Evolutionary conservation across 2,797 vertebrate species (phyloP).

Genomic region (Pangasius djambal): DNA sequence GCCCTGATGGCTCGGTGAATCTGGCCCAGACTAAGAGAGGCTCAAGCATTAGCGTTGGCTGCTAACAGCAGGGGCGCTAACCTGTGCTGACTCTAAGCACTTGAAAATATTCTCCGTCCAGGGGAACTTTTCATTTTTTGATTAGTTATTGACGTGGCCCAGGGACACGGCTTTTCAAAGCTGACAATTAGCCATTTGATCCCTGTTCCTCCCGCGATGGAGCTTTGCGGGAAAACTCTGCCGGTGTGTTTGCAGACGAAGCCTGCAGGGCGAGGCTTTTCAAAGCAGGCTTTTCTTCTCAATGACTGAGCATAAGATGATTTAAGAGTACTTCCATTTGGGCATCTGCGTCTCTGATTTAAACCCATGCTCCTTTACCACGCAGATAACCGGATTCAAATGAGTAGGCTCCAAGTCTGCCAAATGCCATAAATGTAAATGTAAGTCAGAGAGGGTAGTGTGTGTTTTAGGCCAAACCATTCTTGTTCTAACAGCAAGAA

Average conservation of each 20-base stretch:
- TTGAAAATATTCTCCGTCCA: not conserved
- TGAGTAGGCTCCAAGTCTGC: not conserved
- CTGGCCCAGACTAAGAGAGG: not conserved
- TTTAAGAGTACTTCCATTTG: not conserved
- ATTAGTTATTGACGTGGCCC: slow-evolving; percentile 33
- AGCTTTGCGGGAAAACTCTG: not conserved
- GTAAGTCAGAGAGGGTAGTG: not conserved
- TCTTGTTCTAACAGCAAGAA: not conserved
- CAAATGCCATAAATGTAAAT: too few species aligned
- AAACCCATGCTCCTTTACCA: not conserved
- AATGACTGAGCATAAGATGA: slow-evolving; percentile 1
- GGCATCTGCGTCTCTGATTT: not conserved
- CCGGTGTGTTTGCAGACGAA: not conserved
- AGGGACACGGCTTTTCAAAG: slow-evolving; percentile 18
- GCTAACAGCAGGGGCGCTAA: not conserved
- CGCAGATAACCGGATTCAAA: not conserved
- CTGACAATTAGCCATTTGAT: slow-evolving; percentile 38
- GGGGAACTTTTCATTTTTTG: not conserved
- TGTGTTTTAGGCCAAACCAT: not conserved
- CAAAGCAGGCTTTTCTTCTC: slow-evolving; percentile 11
- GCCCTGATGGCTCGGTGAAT: not conserved
- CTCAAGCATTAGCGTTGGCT: slow-evolving; percentile 1
- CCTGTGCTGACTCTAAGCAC: not conserved
- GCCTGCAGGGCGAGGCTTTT: slow-evolving; percentile 5
- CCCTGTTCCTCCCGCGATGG: not conserved